These are phyloP conservation scores for Sardinella longiceps DNA, from an alignment of 2,797 vertebrate species.

Conservation along the genomic window DNA sequence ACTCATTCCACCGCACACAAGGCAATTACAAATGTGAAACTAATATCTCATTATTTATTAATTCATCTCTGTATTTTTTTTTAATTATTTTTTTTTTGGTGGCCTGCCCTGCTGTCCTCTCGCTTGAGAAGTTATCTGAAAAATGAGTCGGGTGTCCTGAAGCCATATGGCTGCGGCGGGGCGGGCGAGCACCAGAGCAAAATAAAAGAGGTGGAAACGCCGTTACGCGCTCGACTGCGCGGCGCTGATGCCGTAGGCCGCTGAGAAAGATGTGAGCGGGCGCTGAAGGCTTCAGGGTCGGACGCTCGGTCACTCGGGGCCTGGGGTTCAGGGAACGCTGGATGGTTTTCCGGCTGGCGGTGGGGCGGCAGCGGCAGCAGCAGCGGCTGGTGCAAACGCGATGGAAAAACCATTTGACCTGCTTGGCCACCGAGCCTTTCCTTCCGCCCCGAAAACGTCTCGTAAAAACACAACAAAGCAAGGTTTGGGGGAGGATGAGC, in stretches of 20 bases:
- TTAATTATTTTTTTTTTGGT: conserved; percentile 61
- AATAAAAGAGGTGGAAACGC: conserved; percentile 72
- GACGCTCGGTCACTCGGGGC: background rate
- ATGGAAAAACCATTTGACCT: conserved; percentile 44
- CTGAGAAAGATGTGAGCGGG: conserved; percentile 30
- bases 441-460: conserved; percentile 45
- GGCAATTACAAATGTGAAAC: conserved; percentile 26
- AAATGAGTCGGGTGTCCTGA: conserved; percentile 73
- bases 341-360: background rate
- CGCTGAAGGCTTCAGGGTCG: conserved; percentile 35
- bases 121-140: conserved; percentile 82
- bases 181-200: conserved; percentile 68
- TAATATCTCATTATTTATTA: conserved; percentile 18
- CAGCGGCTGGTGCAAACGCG: background rate
- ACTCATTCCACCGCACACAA: background rate
- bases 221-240: conserved; percentile 73
- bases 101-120: conserved; percentile 51
- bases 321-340: background rate
- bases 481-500: conserved; percentile 18
- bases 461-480: conserved; percentile 51
- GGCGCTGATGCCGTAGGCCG: conserved; percentile 55
- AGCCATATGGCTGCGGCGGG: conserved; percentile 77
- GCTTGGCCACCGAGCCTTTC: conserved; percentile 36
- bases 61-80: background rate
- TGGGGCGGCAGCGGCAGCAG: no score